These are phyloP conservation scores for Asteroscopus sphinx DNA, from an alignment of 2,888 invertebrate species.

Conservation along the genomic window DNA sequence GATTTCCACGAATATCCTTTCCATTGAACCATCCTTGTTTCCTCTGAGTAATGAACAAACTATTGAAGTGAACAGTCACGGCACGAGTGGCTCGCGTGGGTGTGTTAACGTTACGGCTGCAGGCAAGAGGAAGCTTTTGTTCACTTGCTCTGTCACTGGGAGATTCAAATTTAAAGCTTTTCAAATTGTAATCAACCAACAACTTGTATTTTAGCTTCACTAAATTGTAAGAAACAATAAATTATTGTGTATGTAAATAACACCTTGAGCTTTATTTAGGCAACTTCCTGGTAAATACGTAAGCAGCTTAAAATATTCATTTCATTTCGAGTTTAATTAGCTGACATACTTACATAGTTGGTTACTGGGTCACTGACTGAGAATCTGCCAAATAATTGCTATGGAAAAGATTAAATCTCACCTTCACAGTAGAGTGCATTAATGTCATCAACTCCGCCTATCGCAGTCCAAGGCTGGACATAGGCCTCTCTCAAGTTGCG, in stretches of 20 bases:
- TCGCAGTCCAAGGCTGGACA: no score
- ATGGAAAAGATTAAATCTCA: slow-evolving; percentile 46
- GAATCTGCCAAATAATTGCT: slow-evolving; percentile 59
- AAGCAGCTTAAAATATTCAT: slow-evolving; percentile 66
- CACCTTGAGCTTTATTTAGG: slow-evolving; percentile 87
- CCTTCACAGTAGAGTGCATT: slow-evolving; percentile 30
- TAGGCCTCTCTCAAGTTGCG: no score
- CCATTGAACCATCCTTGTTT: slow-evolving; percentile 77
- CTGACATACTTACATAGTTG: slow-evolving; percentile 59
- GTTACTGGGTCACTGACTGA: slow-evolving; percentile 60
- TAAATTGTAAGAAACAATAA: slow-evolving; percentile 90
- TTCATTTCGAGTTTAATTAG: slow-evolving; percentile 58
- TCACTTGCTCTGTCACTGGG: slow-evolving; percentile 84
- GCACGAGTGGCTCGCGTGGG: slow-evolving; percentile 79
- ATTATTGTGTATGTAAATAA: slow-evolving; percentile 90
- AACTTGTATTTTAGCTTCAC: slow-evolving; percentile 89
- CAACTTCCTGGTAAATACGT: slow-evolving; percentile 71
- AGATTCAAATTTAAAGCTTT: slow-evolving; percentile 86
- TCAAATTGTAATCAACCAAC: slow-evolving; percentile 87
- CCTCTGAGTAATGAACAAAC: slow-evolving; percentile 68
- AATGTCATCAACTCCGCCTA: no score
- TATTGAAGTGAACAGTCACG: slow-evolving; percentile 66
- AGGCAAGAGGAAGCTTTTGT: slow-evolving; percentile 80
- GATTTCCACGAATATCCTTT: slow-evolving; percentile 85
- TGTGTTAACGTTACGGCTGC: slow-evolving; percentile 82